A percentile compares a stretch with the other conserved stretches of the same genome.
Conservation (phyloP, 1,140 invertebrate genomes). For the Bombus haemorrhoidalis region DNA sequence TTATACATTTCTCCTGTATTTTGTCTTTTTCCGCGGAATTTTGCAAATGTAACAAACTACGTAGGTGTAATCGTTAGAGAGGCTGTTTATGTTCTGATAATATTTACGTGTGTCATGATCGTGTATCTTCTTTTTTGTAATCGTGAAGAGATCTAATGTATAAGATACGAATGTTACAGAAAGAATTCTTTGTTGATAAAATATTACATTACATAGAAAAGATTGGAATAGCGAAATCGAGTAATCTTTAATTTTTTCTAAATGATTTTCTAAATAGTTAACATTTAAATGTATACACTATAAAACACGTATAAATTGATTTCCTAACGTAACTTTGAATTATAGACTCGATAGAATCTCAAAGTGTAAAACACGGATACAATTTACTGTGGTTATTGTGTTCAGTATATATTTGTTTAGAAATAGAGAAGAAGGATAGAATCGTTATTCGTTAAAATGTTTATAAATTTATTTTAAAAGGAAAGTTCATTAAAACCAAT, state of each 20-base stretch:
- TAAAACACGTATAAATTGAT: not conserved
- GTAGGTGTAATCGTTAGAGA: not conserved
- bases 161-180: not conserved
- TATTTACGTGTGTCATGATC: not conserved
- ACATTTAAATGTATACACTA: not conserved
- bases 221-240: not conserved
- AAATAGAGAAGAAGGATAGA: not conserved
- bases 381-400: not conserved
- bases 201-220: not conserved
- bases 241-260: not conserved
- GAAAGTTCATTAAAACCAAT: not conserved
- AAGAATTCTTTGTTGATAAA: not conserved
- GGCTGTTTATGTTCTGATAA: not conserved
- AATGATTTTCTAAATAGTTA: not conserved
- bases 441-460: not conserved
- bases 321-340: accelerated
- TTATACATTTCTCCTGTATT: not conserved
- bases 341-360: not conserved
- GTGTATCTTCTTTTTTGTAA: not conserved
- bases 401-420: not conserved
- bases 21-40: not conserved
- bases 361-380: not conserved
- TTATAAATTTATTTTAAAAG: not conserved
- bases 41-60: not conserved
- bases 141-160: not conserved